Evolutionary conservation across 2,888 invertebrate species (phyloP).

Genomic region (Tinea pellionella): DNA sequence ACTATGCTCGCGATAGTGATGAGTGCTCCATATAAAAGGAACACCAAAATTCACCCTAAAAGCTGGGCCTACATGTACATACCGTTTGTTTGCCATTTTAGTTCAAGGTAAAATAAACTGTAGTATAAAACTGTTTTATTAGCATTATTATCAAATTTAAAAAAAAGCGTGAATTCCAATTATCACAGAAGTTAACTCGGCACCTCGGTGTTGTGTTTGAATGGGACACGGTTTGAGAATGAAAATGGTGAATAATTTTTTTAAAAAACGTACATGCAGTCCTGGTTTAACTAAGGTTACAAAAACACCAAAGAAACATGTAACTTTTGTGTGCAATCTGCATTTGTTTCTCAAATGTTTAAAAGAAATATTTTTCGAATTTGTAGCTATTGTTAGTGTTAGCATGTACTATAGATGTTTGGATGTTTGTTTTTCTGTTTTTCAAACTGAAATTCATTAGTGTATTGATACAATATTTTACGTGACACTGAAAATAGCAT

Average conservation of each 20-base stretch:
- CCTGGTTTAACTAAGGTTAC: neutral
- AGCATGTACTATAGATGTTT: neutral
- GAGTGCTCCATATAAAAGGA: constrained; percentile 70
- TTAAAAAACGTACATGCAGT: too few species aligned
- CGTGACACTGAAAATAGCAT: neutral
- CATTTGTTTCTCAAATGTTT: constrained; percentile 29
- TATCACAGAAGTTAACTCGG: too few species aligned
- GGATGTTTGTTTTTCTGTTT: neutral
- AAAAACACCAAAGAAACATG: constrained; percentile 19
- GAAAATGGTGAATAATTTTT: too few species aligned
- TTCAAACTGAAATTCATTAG: neutral
- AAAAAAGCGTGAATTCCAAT: too few species aligned
- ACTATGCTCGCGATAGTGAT: constrained; percentile 70
- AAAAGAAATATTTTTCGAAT: constrained; percentile 2
- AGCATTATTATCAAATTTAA: too few species aligned
- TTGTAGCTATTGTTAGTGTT: neutral
- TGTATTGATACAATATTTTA: neutral
- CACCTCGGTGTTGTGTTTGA: too few species aligned
- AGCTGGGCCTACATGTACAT: too few species aligned
- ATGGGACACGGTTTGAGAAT: too few species aligned
- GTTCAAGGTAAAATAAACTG: too few species aligned
- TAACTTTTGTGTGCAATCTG: constrained; percentile 28
- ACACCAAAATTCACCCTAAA: neutral
- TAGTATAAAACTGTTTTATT: too few species aligned
- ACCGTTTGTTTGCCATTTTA: too few species aligned